Evolutionary conservation across 2,113 vertebrate species (phyloP), one percentile per base, ranked within the genome.

Genomic region (Peromyscus polionotus): DNA sequence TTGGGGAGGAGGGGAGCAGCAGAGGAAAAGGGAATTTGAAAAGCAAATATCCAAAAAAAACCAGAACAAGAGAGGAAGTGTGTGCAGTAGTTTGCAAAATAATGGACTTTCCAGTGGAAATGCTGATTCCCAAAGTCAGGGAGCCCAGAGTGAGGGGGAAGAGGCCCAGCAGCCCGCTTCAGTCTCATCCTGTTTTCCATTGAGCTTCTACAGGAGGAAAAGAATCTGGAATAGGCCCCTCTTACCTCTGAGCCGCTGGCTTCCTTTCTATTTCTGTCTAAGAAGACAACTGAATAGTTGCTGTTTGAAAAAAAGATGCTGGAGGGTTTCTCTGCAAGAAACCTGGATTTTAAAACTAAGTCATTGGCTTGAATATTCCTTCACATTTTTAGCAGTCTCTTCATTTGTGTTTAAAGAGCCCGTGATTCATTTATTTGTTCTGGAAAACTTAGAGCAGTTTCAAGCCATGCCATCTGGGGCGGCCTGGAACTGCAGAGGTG

Each of bases 31-130:
- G 95, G 95, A 97, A 97, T 92, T 89, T 81, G 88, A 91, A 96
- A 97, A 97, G 76, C 95, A 96, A 93, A 97, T 95, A 90, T 42
- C 92, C 93, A 45, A 87, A 96, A 87, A 96, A 83, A 94, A 79
- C 14, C 72, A 84, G 92, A 91, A 77, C 48, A 36, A 88, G 85
- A 75, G 72, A 88, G 92, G 95, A 95, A 92, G 88, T 95, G 45
- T 85, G 94, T 76, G 63, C 11, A 24, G 86, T 70, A 1, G 51
- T 95, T 75, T 95, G 88, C 51, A 88, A 77, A 95, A 75, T 97
- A 93, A 97, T 95, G 93, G 79, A 75, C 88, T 97, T 97, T 95
- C 76, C 96, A 91, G 84, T 89, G 88, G 97, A 95, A 89, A 83
- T 87, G 85, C 48, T 68, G 72, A 45, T 81, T 96, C 90, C 76